Evolutionary conservation across 2,113 vertebrate genomes (phyloP), one percentile per base, ranked within the genome.

Genomic region (Python bivittatus): DNA sequence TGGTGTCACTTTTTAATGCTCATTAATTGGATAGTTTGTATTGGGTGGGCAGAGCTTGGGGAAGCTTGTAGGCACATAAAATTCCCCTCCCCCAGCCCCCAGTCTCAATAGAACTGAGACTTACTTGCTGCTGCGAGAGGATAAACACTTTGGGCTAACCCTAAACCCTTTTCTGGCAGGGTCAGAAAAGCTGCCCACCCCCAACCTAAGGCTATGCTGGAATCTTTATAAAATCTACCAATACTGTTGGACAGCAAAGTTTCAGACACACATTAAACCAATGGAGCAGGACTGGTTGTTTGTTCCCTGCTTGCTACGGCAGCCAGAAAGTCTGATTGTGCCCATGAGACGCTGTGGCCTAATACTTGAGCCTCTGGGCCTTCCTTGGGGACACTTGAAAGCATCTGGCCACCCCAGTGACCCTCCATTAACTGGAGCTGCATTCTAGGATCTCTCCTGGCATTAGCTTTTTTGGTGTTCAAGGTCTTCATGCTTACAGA

Each of bases 401-500:
- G 29, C 29, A 68, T 68, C 3, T 42, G 38, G 79, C 42, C 1
- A 84, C 8, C 42, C 33, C 38, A 84, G 79, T 4, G 42, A 27
- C 42, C 83, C 83, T 44, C 20, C 12, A 1, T 29, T 68, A 4
- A 11, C 61, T n/a, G 61, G 10, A n/a, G n/a, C 29, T n/a, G 11
- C 11, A 1, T 12, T 15, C 68, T 12, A 33, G 68, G n/a, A 20
- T 84, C 72, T 0, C 61, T n/a, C 61, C 38, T 38, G 38, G 68
- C 15, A 79, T 79, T 79, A 38, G 33, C 17, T 79, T 22, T 79
- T 6, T 22, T n/a, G 20, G n/a, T 72, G 13, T 17, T 20, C 20
- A 33, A 79, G 0, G 38, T 20, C 17, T 10, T 33, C 12, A 83
- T 88, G 98, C 99, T 99, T 97, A 99, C 99, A 99, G 96, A 99